Conservation (phyloP, 2,797 vertebrate genomes). For the Tapirus indicus region DNA sequence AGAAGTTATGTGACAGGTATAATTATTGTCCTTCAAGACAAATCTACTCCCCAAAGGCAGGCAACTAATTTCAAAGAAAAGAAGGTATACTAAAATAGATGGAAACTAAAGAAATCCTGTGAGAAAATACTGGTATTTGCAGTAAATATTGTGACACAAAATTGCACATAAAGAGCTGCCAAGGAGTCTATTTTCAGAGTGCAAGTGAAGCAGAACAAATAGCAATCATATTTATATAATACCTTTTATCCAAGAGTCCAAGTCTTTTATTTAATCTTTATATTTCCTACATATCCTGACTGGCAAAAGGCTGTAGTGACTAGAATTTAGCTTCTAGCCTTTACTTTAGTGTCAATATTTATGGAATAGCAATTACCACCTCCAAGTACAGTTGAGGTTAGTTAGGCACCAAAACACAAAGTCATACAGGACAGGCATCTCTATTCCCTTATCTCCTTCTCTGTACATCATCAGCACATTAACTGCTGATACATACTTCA, state of each 20-base stretch:
- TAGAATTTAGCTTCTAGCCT: background rate
- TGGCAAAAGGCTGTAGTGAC: background rate
- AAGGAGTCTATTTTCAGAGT: conserved; percentile 9
- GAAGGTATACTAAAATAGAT: background rate
- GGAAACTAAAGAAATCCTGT: background rate
- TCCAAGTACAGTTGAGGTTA: background rate
- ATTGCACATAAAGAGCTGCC: background rate
- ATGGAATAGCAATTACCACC: background rate
- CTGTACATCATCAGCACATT: background rate
- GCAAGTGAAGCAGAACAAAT: background rate
- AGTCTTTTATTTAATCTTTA: conserved; percentile 39
- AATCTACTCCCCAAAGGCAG: background rate
- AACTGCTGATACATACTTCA: background rate
- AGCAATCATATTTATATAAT: background rate
- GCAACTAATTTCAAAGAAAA: conserved; percentile 46
- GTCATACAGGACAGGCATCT: background rate
- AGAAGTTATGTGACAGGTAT: background rate
- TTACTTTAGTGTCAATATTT: conserved; percentile 4
- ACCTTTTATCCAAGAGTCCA: background rate
- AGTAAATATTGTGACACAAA: conserved; percentile 31
- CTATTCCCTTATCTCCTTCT: background rate
- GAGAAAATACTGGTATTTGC: background rate
- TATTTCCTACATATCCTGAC: background rate
- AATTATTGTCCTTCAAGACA: conserved; percentile 34
- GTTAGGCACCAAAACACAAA: background rate